Evolutionary conservation across 2,797 vertebrate species (phyloP).

Genomic region (Manis javanica): DNA sequence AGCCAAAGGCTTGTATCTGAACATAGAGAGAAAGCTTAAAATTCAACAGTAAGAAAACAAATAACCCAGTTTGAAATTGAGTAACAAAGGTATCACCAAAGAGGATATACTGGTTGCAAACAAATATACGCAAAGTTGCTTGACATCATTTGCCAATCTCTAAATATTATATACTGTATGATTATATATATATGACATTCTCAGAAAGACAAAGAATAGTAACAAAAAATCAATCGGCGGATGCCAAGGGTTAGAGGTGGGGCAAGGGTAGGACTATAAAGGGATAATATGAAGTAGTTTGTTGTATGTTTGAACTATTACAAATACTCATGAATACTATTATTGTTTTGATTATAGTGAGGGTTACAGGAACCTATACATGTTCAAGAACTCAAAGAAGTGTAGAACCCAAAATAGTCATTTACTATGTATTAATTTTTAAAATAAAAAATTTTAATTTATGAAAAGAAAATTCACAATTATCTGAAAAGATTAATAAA

Average conservation of each 20-base stretch:
- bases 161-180: background rate
- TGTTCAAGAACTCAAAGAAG: background rate
- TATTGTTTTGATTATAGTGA: background rate
- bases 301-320: background rate
- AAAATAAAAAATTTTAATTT: background rate
- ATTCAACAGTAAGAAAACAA: background rate
- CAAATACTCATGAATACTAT: background rate
- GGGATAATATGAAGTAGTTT: background rate
- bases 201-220: background rate
- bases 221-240: background rate
- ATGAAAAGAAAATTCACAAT: background rate
- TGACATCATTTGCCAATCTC: background rate
- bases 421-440: background rate
- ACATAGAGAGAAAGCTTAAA: background rate
- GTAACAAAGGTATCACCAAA: background rate
- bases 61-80: background rate
- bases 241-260: background rate
- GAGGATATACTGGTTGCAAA: background rate
- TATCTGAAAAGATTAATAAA: slow-evolving; percentile 14
- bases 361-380: background rate
- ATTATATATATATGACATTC: background rate
- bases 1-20: background rate
- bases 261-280: background rate
- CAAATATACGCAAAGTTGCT: background rate
- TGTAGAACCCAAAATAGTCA: background rate